Conservation (phyloP, 2,113 vertebrate genomes). For the Aythya baeri region DNA sequence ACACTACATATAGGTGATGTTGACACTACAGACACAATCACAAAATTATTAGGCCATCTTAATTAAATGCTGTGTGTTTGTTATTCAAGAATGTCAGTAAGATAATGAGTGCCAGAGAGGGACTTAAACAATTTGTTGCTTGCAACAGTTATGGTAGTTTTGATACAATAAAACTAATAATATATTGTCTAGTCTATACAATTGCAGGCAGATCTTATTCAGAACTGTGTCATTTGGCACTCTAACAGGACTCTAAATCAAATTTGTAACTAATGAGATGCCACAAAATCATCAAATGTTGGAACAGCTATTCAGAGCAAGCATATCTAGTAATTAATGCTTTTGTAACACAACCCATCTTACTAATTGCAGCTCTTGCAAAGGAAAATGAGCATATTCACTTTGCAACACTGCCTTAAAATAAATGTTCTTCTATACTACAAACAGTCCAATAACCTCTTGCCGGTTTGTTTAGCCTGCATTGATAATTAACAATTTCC, state of each 20-base stretch:
- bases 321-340: conserved; percentile 66
- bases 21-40: neutral
- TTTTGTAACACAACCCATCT: conserved; percentile 59
- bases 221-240: conserved; percentile 24
- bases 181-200: neutral
- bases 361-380: conserved; percentile 55
- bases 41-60: neutral
- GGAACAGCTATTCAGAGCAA: conserved; percentile 52
- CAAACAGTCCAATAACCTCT: conserved; percentile 27
- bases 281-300: conserved; percentile 52
- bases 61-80: neutral
- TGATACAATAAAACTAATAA: conserved; percentile 1
- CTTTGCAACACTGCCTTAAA: conserved; percentile 28
- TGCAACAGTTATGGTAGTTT: neutral
- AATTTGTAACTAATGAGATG: conserved; percentile 41
- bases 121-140: neutral
- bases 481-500: conserved; percentile 23
- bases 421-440: conserved; percentile 44
- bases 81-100: neutral
- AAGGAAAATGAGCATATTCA: conserved; percentile 28
- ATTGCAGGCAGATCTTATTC: conserved; percentile 10
- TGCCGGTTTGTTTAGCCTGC: conserved; percentile 31
- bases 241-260: conserved; percentile 44
- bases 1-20: fast-evolving
- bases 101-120: neutral